A percentile compares a stretch with the other conserved stretches of the same genome.
These are phyloP conservation scores for Hyles lineata DNA, from an alignment of 2,888 invertebrate genomes.

Conservation along the genomic window DNA sequence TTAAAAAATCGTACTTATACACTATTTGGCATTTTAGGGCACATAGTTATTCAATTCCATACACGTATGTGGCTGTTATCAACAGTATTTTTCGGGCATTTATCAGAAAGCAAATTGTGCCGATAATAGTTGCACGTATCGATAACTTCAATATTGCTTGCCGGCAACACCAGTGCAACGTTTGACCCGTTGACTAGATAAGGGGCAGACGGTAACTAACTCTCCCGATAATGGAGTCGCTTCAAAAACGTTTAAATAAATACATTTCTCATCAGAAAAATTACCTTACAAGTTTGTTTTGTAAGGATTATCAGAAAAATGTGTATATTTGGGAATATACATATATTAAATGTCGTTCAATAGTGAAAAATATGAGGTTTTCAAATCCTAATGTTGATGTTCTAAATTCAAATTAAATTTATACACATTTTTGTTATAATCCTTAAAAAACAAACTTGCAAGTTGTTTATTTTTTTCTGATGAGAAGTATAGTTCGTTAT, in stretches of 20 bases:
- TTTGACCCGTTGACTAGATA: slow-evolving; percentile 31
- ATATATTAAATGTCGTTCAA: too few relatives aligned
- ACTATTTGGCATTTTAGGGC: neutral
- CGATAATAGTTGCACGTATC: slow-evolving; percentile 46
- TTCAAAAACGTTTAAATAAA: slow-evolving; percentile 44
- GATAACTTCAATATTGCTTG: slow-evolving; percentile 39
- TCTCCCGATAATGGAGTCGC: slow-evolving; percentile 9
- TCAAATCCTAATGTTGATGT: too few relatives aligned
- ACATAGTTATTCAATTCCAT: neutral
- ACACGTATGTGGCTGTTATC: slow-evolving; percentile 44
- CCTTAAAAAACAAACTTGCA: too few relatives aligned
- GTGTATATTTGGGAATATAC: too few relatives aligned
- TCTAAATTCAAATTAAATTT: too few relatives aligned
- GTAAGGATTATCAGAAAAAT: too few relatives aligned
- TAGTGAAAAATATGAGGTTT: too few relatives aligned
- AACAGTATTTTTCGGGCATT: slow-evolving; percentile 44
- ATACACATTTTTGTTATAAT: too few relatives aligned
- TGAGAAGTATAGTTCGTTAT: slow-evolving; percentile 37
- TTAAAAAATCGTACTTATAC: neutral
- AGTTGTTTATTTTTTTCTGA: too few relatives aligned
- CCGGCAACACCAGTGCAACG: slow-evolving; percentile 32
- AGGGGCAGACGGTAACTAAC: slow-evolving; percentile 12
- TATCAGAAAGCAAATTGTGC: slow-evolving; percentile 51
- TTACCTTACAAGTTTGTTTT: too few relatives aligned
- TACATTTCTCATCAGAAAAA: too few relatives aligned